Evolutionary conservation across 1,140 invertebrate genomes (phyloP).

Genomic region (Geopemphigus sp.): DNA sequence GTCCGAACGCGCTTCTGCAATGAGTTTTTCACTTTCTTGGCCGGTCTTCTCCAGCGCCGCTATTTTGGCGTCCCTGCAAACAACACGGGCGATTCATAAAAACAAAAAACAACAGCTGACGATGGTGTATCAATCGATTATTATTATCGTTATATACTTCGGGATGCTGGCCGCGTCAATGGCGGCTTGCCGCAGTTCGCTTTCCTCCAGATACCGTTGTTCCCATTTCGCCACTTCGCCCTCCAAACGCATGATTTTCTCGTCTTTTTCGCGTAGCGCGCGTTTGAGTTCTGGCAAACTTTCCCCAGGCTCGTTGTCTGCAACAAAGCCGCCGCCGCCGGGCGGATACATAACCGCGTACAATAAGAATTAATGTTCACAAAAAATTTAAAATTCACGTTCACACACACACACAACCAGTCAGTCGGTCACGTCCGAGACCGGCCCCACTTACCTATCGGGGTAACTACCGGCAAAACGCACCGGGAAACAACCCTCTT

Average conservation of each 20-base stretch:
- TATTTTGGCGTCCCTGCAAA: conserved; percentile 77
- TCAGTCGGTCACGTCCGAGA: too few species aligned
- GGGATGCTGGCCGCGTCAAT: conserved; percentile 81
- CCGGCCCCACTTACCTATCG: too few species aligned
- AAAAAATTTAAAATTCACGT: too few species aligned
- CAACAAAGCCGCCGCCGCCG: too few species aligned
- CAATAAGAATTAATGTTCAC: too few species aligned
- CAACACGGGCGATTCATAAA: too few species aligned
- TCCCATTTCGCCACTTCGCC: conserved; percentile 84
- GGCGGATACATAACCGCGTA: too few species aligned
- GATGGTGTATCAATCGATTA: too few species aligned
- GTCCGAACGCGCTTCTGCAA: conserved; percentile 79
- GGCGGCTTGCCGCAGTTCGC: conserved; percentile 76
- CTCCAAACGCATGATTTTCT: conserved; percentile 77
- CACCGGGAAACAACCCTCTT: too few species aligned
- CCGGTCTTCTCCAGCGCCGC: conserved; percentile 81
- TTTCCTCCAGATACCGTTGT: conserved; percentile 82
- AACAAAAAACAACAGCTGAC: too few species aligned
- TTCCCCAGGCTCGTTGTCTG: conserved; percentile 57
- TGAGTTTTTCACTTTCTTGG: conserved; percentile 81
- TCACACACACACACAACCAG: too few species aligned
- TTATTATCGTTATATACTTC: conserved; percentile 63
- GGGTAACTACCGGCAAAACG: too few species aligned
- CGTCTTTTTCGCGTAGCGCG: conserved; percentile 71
- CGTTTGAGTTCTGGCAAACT: conserved; percentile 67